Base-by-base conservation (phyloP, 2,888 invertebrate species). In the Cynaeus angustus region DNA sequence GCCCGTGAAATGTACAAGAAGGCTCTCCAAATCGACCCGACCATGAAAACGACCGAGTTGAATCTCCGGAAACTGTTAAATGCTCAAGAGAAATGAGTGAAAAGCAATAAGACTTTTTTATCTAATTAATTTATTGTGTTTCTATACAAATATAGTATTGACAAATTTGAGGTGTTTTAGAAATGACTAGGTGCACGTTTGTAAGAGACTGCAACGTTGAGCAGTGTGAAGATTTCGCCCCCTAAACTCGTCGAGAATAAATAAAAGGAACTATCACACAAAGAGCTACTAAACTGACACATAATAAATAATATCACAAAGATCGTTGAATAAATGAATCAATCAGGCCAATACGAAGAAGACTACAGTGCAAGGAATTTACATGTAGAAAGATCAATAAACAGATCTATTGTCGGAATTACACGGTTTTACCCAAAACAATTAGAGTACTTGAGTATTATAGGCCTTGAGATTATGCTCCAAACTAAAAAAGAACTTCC, bases 1-100 rank as follows among this genome's bases (percentile, higher is more conserved):
- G 97, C 97, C 0, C 89, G 91, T 80, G 83, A 88, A 72, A 90
- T 92, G 86, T 98, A 98, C 82, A 86, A 86, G 75, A 90, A 88
- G 79, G 95, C 97, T 9, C 85, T 97, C 58, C 85, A 88, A 77
- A 83, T 96, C 1, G 91, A 95, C 82, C 92, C 94, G 0, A 84
- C 86, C 48, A 88, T 92, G 72, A 87, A 87, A 76, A 93, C 91
- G 77, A 92, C 93, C 0, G 88, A 86, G 70, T 89, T 89, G 72
- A 94, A 95, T 86, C 87, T 95, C 38, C 86, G 86, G 50, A 89
- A 88, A 66, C 48, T 50, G 14, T 53, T 10, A n/a, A 59, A 53
- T 66, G 70, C 70, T 70, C 68, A 75, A 69, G 68, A 55, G 12
- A 14, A 30, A 10, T 33, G 9, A 43, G 13, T 13, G 30, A 43